A percentile compares a stretch with the other conserved stretches of the same genome.
Conservation (phyloP, 1,140 invertebrate genomes). For the Drosophila nigrodunni region DNA sequence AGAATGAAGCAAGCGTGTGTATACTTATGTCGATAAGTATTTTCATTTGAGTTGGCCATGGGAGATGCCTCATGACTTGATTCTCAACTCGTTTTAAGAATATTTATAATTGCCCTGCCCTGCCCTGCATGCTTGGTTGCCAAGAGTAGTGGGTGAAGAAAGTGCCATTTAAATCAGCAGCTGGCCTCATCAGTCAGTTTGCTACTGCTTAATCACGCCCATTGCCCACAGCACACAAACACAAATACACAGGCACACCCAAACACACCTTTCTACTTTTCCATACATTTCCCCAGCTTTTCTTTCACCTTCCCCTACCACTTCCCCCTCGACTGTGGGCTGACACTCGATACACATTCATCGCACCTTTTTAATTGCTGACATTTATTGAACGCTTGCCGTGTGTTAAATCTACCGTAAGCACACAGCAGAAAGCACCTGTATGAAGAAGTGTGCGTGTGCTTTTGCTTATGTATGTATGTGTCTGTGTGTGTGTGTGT, state of each 20-base stretch:
- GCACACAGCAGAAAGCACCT: conserved; percentile 39
- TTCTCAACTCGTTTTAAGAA: conserved; percentile 16
- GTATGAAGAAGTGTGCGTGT: neutral
- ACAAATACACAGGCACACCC: conserved; percentile 11
- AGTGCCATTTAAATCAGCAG: conserved; percentile 18
- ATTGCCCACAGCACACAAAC: conserved; percentile 9
- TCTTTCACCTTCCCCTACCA: neutral
- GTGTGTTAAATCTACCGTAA: conserved; percentile 76
- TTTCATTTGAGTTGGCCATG: conserved; percentile 24
- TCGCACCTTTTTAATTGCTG: conserved; percentile 80
- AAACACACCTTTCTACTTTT: no score
- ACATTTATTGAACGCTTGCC: conserved; percentile 74
- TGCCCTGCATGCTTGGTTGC: neutral
- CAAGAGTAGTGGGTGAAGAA: neutral
- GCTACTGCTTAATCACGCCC: conserved; percentile 51
- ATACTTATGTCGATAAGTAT: conserved; percentile 25
- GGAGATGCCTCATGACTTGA: neutral
- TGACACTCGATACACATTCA: conserved; percentile 65
- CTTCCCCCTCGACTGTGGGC: neutral
- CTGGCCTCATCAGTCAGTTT: conserved; percentile 28
- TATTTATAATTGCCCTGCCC: conserved; percentile 22
- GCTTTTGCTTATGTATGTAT: no score
- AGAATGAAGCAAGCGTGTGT: neutral
- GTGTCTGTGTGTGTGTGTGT: no score
- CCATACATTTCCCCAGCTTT: neutral